Conservation (phyloP, 2,888 invertebrate genomes). For the Ornithoptera alexandrae region DNA sequence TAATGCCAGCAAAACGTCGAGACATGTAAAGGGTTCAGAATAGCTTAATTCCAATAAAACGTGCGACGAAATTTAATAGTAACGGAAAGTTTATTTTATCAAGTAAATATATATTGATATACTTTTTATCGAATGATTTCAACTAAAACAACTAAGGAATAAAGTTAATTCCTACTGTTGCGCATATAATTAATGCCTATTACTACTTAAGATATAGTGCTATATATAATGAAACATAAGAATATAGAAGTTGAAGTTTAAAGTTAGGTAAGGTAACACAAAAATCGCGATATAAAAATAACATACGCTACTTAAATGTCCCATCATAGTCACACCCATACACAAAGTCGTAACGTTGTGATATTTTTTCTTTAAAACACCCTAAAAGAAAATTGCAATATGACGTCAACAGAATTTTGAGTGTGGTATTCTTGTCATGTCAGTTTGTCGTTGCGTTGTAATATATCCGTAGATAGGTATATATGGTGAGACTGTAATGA, state of each 20-base stretch:
- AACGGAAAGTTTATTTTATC: neutral
- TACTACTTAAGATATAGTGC: too few relatives aligned
- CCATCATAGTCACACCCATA: neutral
- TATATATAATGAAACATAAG: too few relatives aligned
- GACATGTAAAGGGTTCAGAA: constrained; percentile 67
- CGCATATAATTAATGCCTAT: too few relatives aligned
- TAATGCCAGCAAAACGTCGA: constrained; percentile 63
- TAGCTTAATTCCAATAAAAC: constrained; percentile 75
- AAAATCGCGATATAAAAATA: neutral
- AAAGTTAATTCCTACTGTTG: too few relatives aligned
- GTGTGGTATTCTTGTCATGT: constrained; percentile 24
- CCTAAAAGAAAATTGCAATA: constrained; percentile 9
- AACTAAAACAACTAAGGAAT: too few relatives aligned
- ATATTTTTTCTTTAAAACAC: neutral
- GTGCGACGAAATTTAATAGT: constrained; percentile 56
- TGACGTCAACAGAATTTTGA: constrained; percentile 12
- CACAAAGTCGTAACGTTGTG: neutral
- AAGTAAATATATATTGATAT: neutral
- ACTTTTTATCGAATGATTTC: too few relatives aligned
- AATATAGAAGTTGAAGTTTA: too few relatives aligned
- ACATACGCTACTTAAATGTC: neutral
- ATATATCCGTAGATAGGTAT: constrained; percentile 35
- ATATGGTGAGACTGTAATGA: constrained; percentile 63
- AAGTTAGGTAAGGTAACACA: too few relatives aligned
- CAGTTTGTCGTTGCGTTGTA: constrained; percentile 18